Evolutionary conservation across 2,113 vertebrate genomes (phyloP).

Genomic region (Balaenoptera acutorostrata): DNA sequence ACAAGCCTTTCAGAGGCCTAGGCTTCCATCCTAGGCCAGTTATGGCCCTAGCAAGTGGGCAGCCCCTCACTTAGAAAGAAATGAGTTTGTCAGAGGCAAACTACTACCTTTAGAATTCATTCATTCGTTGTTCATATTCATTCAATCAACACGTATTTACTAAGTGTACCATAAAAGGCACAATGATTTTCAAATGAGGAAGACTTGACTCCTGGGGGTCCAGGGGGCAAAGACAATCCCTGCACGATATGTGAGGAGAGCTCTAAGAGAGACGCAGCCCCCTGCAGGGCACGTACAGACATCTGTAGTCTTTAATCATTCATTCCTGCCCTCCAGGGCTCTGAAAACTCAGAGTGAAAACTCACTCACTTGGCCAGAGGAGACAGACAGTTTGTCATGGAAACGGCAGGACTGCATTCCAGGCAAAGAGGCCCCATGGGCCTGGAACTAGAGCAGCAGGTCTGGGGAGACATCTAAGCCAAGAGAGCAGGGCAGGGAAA

Average conservation of each 20-base stretch:
- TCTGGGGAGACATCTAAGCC: not conserved
- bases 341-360: not conserved
- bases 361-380: not conserved
- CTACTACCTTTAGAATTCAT: not conserved
- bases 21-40: not conserved
- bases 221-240: not conserved
- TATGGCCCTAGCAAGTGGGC: fast-evolving
- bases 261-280: not conserved
- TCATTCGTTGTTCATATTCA: not conserved
- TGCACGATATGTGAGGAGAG: fast-evolving
- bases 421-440: not conserved
- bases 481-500: not conserved
- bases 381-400: fast-evolving
- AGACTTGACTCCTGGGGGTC: not conserved
- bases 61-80: not conserved
- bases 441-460: not conserved
- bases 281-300: too few relatives aligned
- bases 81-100: not conserved
- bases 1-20: not conserved
- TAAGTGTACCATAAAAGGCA: not conserved
- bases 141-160: not conserved
- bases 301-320: not conserved
- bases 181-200: not conserved
- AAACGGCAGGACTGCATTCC: not conserved
- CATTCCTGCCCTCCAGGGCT: not conserved